Evolutionary conservation across 2,113 vertebrate genomes (phyloP), one percentile per base, ranked within the genome.

Genomic region (Chauna torquata): DNA sequence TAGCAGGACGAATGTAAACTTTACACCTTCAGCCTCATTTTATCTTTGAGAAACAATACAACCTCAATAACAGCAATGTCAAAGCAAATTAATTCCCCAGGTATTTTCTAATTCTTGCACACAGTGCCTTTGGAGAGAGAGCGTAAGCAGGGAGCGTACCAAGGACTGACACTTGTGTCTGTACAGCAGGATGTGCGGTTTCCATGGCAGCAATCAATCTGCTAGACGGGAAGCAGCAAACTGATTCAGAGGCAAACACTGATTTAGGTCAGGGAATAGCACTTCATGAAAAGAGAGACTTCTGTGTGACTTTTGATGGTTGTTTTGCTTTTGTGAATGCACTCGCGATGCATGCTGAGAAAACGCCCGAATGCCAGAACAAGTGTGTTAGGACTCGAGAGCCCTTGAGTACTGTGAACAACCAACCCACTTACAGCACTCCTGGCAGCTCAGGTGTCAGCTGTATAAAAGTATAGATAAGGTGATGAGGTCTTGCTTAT

Each of bases 161-260:
- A 97, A 97, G 96, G 94, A 96, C 96, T 97, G 96, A 94, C 93
- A 96, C 90, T 54, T 76, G 66, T 45, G 76, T 96, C 96, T 98
- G 89, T 96, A 94, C 12, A 88, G 92, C 93, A 89, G 72, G 91
- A 97, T 97, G 92, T 90, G 94, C 64, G 34, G 98, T 98, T 98
- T 91, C 95, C 96, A 98, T 98, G 97, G 97, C 94, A 98, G 97
- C 97, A 97, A 97, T 97, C 97, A 98, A 95, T 98, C 97, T 80
- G 64, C 95, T 97, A 98, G 98, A 97, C 95, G 97, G 82, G 84
- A 92, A 95, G 86, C 92, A 98, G 95, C 95, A 98, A 98, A 98
- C 96, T 97, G 94, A 98, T 97, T 98, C 97, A 97, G 98, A 98
- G 94, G 96, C 95, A 97, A 97, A 97, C 94, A 97, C 96, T 97